A percentile compares a stretch with the other conserved stretches of the same genome.
Evolutionary conservation across 53 echinoderm and acorn worm species (phyloP).

Genomic region (Crossaster papposus): DNA sequence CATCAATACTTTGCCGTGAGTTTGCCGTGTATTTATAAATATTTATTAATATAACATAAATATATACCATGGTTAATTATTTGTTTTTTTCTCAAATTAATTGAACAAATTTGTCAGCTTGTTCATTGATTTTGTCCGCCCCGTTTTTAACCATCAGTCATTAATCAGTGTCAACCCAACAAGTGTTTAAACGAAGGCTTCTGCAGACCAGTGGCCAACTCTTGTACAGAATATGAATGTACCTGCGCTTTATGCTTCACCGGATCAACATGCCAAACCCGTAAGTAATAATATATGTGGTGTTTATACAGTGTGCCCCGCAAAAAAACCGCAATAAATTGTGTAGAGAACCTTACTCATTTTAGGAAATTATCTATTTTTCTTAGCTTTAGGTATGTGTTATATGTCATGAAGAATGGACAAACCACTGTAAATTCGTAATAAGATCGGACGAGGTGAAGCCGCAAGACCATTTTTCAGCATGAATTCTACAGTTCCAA

Average conservation of each 20-base stretch:
- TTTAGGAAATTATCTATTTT: no score
- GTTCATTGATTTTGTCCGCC: not conserved
- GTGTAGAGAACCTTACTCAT: no score
- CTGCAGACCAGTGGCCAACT: constrained; percentile 61
- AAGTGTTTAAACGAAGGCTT: constrained; percentile 82
- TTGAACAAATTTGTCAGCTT: not conserved
- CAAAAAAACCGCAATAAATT: no score
- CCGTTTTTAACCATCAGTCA: constrained; percentile 55
- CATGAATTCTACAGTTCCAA: no score
- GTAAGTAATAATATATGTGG: constrained; percentile 49
- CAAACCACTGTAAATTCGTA: no score
- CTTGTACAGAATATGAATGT: constrained; percentile 83
- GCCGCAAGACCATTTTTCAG: no score
- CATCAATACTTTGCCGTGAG: no score
- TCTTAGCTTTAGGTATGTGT: no score
- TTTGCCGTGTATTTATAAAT: no score
- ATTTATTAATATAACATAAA: no score
- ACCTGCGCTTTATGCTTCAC: constrained; percentile 75
- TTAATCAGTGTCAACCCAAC: constrained; percentile 79
- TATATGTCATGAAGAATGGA: no score
- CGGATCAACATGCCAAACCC: constrained; percentile 71
- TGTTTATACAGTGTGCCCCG: not conserved
- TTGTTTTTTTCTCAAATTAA: not conserved
- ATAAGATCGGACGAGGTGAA: no score
- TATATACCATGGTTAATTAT: not conserved